A percentile compares a stretch with the other conserved stretches of the same genome.
These are phyloP conservation scores for Papilio polyxenes DNA, from an alignment of 1,140 invertebrate genomes.

Conservation along the genomic window DNA sequence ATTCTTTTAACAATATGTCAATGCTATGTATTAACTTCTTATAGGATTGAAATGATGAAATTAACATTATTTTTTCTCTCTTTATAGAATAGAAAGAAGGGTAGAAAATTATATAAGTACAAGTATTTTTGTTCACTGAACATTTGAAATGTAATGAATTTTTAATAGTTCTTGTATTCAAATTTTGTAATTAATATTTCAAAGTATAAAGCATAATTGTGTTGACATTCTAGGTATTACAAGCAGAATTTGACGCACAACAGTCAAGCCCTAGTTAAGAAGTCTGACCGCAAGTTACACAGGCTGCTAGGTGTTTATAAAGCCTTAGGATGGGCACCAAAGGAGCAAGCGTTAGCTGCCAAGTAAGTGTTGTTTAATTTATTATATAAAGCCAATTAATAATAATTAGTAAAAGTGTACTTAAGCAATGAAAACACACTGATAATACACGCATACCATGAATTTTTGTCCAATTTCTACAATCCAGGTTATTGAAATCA, in stretches of 20 bases:
- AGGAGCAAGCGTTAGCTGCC: slow-evolving; percentile 83
- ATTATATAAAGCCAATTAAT: no score
- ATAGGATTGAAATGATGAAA: no score
- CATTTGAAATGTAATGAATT: no score
- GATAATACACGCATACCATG: no score
- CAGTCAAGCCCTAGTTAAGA: slow-evolving; percentile 81
- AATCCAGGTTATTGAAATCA: no score
- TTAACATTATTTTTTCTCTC: no score
- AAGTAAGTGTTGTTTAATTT: slow-evolving; percentile 71
- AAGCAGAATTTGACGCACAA: slow-evolving; percentile 88
- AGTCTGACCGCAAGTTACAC: slow-evolving; percentile 84
- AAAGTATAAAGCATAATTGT: slow-evolving; percentile 28
- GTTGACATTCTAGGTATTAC: slow-evolving; percentile 82
- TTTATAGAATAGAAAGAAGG: no score
- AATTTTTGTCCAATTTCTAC: no score
- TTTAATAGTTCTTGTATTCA: neutral
- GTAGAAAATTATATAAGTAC: no score
- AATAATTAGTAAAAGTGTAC: no score
- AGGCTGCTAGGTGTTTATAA: slow-evolving; percentile 90
- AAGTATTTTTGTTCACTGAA: no score
- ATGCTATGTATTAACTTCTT: neutral
- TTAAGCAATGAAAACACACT: no score
- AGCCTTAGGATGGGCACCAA: slow-evolving; percentile 92
- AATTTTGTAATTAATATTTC: neutral
- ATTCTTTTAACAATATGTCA: neutral